Evolutionary conservation across 2,888 invertebrate species (phyloP), one percentile per base, ranked within the genome.

Genomic region (Sarcophaga rosellei): DNA sequence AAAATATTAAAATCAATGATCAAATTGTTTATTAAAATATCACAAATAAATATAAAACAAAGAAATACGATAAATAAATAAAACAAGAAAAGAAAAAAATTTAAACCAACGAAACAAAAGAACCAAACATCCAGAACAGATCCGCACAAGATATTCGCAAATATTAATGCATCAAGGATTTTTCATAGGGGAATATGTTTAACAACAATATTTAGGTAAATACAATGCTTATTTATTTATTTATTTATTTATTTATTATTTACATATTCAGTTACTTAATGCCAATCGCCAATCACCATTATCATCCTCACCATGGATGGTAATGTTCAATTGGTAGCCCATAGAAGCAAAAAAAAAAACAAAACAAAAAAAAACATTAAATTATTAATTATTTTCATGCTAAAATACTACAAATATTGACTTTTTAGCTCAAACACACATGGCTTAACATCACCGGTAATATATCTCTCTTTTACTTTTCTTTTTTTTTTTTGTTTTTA

Each of bases 171-270:
- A 77, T 82, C 86, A 81, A 88, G 87, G 88, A 88, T 81, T 88
- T 89, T 88, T 63, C 89, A 89, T 89, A 88, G 89, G 91, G 89
- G 92, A 92, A 92, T 90, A 92, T 92, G 92, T 90, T 90, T 90
- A 89, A 89, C 91, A 89, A 88, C 88, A 89, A 90, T 89, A 90
- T 91, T 88, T 88, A 91, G 92, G 92, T 92, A 89, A 92, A 90
- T 35, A 35, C 2, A 35, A 35, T 91, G 69, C 80, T 80, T 77
- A 83, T 68, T 80, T 69, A 44, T 53, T 62, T 21, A 53, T 62
- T 78, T 78, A 69, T 11, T 47, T 44, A 25, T 69, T 20, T 44
- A 61, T n/a, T 62, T 57, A 69, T 59, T 70, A 21, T 69, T 77
- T 69, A 68, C 3, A 57, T 35, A 59, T 68, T 66, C 17, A 35